Percentiles rank a stretch among this genome's conserved stretches.
phyloP scores from a whole-genome alignment of 64 coral and sea anemone species.

The Montipora efflorescens region DNA sequence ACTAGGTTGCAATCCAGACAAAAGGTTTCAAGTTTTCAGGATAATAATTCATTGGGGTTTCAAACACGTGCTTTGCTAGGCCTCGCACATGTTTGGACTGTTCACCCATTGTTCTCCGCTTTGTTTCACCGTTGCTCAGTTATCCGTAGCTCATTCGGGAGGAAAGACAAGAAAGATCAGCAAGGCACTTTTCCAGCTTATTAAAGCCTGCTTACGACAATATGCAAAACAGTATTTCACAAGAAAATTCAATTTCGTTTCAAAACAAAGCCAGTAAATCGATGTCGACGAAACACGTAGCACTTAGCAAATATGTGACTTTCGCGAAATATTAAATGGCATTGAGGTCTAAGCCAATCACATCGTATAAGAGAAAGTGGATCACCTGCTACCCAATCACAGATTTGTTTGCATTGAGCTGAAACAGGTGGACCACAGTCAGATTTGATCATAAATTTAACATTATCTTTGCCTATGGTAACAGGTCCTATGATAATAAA shows the following conservation, averaged over 20 bases:
- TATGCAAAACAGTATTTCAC: not conserved
- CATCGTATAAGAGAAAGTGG: slow-evolving; percentile 56
- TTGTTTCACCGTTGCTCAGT: slow-evolving; percentile 73
- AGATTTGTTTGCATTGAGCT: slow-evolving; percentile 28
- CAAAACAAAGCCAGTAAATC: not conserved
- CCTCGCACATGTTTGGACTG: slow-evolving; percentile 39
- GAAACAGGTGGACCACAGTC: slow-evolving; percentile 88
- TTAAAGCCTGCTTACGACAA: slow-evolving; percentile 12
- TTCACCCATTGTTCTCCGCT: slow-evolving; percentile 11
- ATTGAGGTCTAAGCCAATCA: slow-evolving; percentile 57
- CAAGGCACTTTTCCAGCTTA: not conserved
- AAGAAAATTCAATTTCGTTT: not conserved
- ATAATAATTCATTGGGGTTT: slow-evolving; percentile 7
- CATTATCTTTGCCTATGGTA: slow-evolving; percentile 70
- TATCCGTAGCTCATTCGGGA: slow-evolving; percentile 43
- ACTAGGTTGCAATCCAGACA: not conserved
- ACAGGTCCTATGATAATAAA: slow-evolving; percentile 71
- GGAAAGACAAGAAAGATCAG: not conserved
- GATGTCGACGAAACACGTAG: slow-evolving; percentile 38
- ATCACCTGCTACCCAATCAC: slow-evolving; percentile 85
- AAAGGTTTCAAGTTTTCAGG: slow-evolving; percentile 22
- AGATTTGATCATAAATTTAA: slow-evolving; percentile 91
- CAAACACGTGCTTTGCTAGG: slow-evolving; percentile 42
- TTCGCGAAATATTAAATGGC: slow-evolving; percentile 51
- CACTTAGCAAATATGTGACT: slow-evolving; percentile 19